Evolutionary conservation across 2,888 invertebrate species (phyloP).

Genomic region (Aproaerema taeniolella): DNA sequence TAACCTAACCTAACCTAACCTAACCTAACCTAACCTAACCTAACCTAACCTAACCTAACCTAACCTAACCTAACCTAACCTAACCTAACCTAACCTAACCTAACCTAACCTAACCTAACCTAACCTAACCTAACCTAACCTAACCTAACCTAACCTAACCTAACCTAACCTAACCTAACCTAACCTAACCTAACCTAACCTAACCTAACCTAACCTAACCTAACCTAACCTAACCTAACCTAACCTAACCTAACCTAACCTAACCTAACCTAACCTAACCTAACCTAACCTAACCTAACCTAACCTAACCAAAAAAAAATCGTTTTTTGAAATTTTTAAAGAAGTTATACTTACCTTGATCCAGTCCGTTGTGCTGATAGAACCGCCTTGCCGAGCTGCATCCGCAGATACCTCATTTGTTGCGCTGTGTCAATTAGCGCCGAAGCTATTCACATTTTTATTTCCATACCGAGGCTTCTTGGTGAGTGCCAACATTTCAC

Average conservation of each 20-base stretch:
- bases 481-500: no score
- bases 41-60: slow-evolving; percentile 4
- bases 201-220: slow-evolving; percentile 14
- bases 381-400: no score
- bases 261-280: slow-evolving; percentile 18
- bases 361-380: no score
- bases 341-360: no score
- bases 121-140: slow-evolving; percentile 12
- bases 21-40: slow-evolving; percentile 9
- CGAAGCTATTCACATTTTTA: no score
- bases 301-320: slow-evolving; percentile 17
- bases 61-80: slow-evolving; percentile 11
- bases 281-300: slow-evolving; percentile 17
- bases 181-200: slow-evolving; percentile 12
- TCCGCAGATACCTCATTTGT: no score
- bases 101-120: slow-evolving; percentile 12
- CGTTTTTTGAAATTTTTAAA: no score
- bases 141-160: slow-evolving; percentile 9
- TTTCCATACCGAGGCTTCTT: no score
- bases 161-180: slow-evolving; percentile 13
- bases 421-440: no score
- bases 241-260: slow-evolving; percentile 18
- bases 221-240: slow-evolving; percentile 17
- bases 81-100: slow-evolving; percentile 11
- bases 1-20: slow-evolving; percentile 8